Percentiles rank a stretch among this genome's conserved stretches.
These are phyloP conservation scores for Brachyopa scutellaris DNA, from an alignment of 2,888 invertebrate species.

Conservation along the genomic window DNA sequence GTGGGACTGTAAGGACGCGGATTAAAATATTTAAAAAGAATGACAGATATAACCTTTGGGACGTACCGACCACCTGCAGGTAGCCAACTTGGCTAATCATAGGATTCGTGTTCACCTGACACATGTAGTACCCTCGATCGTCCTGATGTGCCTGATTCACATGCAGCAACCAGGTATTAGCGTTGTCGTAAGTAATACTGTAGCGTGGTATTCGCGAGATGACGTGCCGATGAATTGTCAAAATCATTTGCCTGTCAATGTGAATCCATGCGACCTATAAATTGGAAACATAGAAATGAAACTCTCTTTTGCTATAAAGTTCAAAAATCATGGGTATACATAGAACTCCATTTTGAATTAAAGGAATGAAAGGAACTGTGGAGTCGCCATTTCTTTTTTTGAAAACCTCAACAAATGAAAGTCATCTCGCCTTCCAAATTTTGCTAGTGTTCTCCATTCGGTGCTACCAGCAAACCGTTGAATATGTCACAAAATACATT, in stretches of 20 bases:
- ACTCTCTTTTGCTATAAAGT: too few species aligned
- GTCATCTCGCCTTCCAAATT: too few species aligned
- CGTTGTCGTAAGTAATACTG: constrained; percentile 94
- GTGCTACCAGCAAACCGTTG: too few species aligned
- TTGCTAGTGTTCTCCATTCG: too few species aligned
- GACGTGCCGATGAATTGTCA: constrained; percentile 95
- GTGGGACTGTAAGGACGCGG: constrained; percentile 88
- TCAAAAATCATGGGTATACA: too few species aligned
- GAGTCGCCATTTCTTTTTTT: too few species aligned
- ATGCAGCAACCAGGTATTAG: constrained; percentile 95
- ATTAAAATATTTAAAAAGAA: neutral
- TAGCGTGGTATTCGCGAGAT: constrained; percentile 95
- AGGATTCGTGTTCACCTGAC: constrained; percentile 91
- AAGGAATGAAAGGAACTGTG: too few species aligned
- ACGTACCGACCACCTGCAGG: constrained; percentile 94
- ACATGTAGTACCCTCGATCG: constrained; percentile 89
- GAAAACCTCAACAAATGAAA: too few species aligned
- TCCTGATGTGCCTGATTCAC: constrained; percentile 95
- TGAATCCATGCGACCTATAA: constrained; percentile 99
- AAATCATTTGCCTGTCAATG: constrained; percentile 96
- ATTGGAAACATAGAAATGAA: constrained; percentile 57
- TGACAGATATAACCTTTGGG: neutral
- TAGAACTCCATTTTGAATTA: too few species aligned
- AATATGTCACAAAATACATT: too few species aligned
- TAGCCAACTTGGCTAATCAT: constrained; percentile 98